A percentile compares a stretch with the other conserved stretches of the same genome.
These are phyloP conservation scores for Linnaemya tessellans DNA, from an alignment of 2,888 invertebrate species.

Conservation along the genomic window DNA sequence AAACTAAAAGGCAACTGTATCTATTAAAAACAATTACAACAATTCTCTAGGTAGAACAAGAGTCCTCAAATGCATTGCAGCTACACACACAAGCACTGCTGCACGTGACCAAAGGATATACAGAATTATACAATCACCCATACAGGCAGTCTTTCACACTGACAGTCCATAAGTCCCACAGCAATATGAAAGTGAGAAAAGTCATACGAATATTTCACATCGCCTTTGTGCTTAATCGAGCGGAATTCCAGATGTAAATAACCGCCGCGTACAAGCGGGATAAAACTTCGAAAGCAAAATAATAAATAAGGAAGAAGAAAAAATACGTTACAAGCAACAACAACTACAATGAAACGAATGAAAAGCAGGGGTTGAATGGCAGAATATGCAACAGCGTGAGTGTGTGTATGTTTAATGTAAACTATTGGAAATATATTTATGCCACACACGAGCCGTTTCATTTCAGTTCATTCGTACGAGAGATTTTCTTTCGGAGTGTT, in stretches of 20 bases:
- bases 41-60: slow-evolving; percentile 50
- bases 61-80: slow-evolving; percentile 32
- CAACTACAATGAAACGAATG: slow-evolving; percentile 27
- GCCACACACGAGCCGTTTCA: slow-evolving; percentile 61
- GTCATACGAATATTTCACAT: slow-evolving; percentile 70
- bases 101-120: slow-evolving; percentile 60
- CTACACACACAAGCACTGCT: slow-evolving; percentile 31
- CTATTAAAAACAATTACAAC: slow-evolving; percentile 72
- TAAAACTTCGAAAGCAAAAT: slow-evolving; percentile 43
- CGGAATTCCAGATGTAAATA: slow-evolving; percentile 75
- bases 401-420: neutral
- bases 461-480: slow-evolving; percentile 37
- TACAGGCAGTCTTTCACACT: slow-evolving; percentile 27
- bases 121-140: neutral
- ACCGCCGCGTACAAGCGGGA: slow-evolving; percentile 66
- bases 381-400: slow-evolving; percentile 52
- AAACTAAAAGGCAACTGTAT: slow-evolving; percentile 67
- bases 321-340: slow-evolving; percentile 18
- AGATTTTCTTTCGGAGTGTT: slow-evolving; percentile 4
- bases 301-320: slow-evolving; percentile 13
- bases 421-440: slow-evolving; percentile 59
- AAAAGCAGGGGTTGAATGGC: slow-evolving; percentile 21
- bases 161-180: slow-evolving; percentile 20
- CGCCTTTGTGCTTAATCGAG: slow-evolving; percentile 74
- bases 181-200: slow-evolving; percentile 70